phyloP scores from a whole-genome alignment of 2,888 invertebrate species.

The Biston betularia region DNA sequence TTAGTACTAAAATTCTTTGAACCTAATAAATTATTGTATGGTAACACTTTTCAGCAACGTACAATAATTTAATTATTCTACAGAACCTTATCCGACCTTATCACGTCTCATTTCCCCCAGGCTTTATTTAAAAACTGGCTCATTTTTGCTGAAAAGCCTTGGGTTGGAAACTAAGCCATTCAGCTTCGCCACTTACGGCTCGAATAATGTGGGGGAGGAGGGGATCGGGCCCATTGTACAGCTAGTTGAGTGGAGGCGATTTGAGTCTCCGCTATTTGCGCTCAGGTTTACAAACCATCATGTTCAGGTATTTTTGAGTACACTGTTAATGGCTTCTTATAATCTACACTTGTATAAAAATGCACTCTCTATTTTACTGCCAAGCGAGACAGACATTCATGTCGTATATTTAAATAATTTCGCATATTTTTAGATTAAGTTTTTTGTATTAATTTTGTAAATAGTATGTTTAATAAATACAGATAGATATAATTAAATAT shows the following conservation, averaged over 20 bases:
- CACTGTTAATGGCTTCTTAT: background rate
- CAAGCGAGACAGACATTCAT: too few relatives aligned
- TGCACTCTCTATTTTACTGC: background rate
- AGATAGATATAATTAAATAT: too few relatives aligned
- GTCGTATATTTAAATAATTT: too few relatives aligned
- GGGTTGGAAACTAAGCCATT: constrained; percentile 33
- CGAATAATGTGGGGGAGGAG: constrained; percentile 20
- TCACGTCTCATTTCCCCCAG: background rate
- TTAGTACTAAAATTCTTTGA: too few relatives aligned
- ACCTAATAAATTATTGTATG: too few relatives aligned
- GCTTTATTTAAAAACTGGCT: constrained; percentile 33
- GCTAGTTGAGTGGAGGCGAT: background rate
- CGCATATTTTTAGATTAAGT: too few relatives aligned
- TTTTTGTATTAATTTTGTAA: too few relatives aligned
- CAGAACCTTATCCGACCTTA: background rate
- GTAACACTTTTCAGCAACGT: too few relatives aligned
- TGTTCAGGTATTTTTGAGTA: constrained; percentile 5
- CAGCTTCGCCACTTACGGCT: constrained; percentile 7
- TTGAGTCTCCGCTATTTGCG: constrained; percentile 5
- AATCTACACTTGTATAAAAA: background rate
- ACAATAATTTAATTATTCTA: background rate
- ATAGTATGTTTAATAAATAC: too few relatives aligned
- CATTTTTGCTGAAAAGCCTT: constrained; percentile 39
- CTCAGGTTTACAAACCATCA: constrained; percentile 11
- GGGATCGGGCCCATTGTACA: constrained; percentile 14